Evolutionary conservation across 1,140 invertebrate genomes (phyloP), one percentile per base, ranked within the genome.

Genomic region (Drosophila sp.): DNA sequence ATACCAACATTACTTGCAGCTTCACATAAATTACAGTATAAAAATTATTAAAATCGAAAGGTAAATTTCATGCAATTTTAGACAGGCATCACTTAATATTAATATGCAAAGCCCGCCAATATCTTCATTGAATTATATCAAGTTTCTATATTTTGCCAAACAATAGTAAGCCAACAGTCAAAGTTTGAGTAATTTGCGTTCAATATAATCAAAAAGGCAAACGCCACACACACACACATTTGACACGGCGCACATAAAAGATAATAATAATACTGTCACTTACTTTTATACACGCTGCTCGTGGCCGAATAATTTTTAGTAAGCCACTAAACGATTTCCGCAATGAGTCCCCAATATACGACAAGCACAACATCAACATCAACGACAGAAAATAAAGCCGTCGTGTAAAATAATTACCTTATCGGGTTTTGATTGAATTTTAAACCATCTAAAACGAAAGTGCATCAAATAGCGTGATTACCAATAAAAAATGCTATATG

Each of bases 341-440:
- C 62, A 70, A 54, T 40, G 48, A 58, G 34, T 50, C n/a, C 29
- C 29, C 21, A 50, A 27, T 11, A 45, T n/a, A 27, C 51, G 21
- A n/a, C 16, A 45, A 43, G 21, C 43, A 32, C 41, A 58, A 58
- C 38, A 14, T 9, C 41, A 58, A 58, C 38, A 14, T 9, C 16
- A 25, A n/a, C 7, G 18, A 14, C 40, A 58, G 32, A 18, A 58
- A 76, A 13, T 40, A 58, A 58, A 84, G 72, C 53, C 58, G 61
- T 63, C 61, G 58, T 57, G 14, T 48, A 25, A 34, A 51, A 51
- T 83, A 72, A 71, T 77, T 77, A 65, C 80, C 80, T 86, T 86
- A 84, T 86, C 81, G 82, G 71, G 75, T 71, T 46, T 75, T 78
- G 56, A 83, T 83, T 83, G 80, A 62, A 63, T 72, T 81, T 87